phyloP scores from a whole-genome alignment of 2,113 vertebrate genomes.

The Raja brachyura region DNA sequence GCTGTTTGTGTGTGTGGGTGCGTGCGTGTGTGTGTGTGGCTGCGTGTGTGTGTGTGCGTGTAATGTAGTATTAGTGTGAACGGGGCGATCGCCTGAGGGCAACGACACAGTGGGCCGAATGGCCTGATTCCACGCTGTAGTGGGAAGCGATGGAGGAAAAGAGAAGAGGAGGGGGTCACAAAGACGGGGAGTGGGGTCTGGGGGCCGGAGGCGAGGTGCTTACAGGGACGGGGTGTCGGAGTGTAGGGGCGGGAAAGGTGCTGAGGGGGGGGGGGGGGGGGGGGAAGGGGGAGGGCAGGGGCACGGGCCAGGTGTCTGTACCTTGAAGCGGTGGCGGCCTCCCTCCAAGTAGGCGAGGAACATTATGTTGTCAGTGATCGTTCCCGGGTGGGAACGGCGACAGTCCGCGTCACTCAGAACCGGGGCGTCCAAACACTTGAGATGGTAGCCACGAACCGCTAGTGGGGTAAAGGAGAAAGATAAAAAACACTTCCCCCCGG shows the following conservation, averaged over 20 bases:
- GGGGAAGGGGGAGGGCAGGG: too few species aligned
- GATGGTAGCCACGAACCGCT: conserved; percentile 2
- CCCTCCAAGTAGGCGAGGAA: conserved; percentile 56
- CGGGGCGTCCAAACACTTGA: conserved; percentile 56
- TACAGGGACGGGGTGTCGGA: too few species aligned
- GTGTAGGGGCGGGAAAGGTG: too few species aligned
- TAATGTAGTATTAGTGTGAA: not conserved
- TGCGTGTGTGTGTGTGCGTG: too few species aligned
- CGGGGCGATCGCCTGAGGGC: too few species aligned
- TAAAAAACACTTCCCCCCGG: not conserved
- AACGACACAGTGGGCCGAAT: too few species aligned
- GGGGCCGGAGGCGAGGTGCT: fast-evolving
- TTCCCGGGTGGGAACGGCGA: conserved; percentile 50
- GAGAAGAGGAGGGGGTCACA: too few species aligned
- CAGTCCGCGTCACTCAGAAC: conserved; percentile 45
- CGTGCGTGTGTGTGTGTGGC: too few species aligned
- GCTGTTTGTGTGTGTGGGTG: too few species aligned
- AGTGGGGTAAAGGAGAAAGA: not conserved
- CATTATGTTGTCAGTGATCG: conserved; percentile 56
- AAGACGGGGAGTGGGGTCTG: not conserved
- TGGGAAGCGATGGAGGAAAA: too few species aligned
- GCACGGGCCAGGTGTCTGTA: conserved; percentile 3
- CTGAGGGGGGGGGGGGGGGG: too few species aligned
- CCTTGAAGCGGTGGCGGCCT: conserved; percentile 52
- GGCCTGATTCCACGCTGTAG: too few species aligned